Evolutionary conservation across 1,140 invertebrate species (phyloP), one percentile per base, ranked within the genome.

Genomic region (Trichonephila clavata): DNA sequence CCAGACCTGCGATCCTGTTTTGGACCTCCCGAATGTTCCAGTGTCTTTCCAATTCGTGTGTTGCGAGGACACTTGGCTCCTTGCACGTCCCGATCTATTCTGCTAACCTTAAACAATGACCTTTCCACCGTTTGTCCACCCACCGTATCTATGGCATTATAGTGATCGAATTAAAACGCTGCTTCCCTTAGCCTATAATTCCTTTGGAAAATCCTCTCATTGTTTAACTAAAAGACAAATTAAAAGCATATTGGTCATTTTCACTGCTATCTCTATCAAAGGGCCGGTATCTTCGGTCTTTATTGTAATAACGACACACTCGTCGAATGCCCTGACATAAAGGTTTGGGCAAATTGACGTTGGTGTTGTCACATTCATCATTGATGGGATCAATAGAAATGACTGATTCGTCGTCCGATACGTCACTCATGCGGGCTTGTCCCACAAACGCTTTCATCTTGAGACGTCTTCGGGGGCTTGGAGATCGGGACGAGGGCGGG

Each of bases 161-260:
- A 39, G 32, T 3, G 32, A 39, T 39, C 32, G 32, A 39, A 39
- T 39, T 4, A 39, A 39, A 39, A 39, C 32, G 2, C 2, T 39
- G 32, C 32, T 39, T 39, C 32, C 32, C 4, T 39, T 39, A 39
- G 32, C 32, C 32, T 39, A 39, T 39, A 39, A 39, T 39, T n/a
- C 32, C 32, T 39, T 13, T 50, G 14, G 90, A 92, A 71, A 92
- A 92, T 32, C 90, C 81, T 1, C 50, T 92, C 13, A 86, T 92
- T 21, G 18, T 57, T 43, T 60, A 81, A 50, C 21, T 5, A 43
- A 71, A 83, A 43, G 13, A n/a, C 1, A 91, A 7, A 24, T 32
- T 3, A 7, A 91, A 50, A 2, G 7, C 18, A 16, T 91, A 83
- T 14, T 10, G 27, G 2, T 13, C 0, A 5, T 83, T 83, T 83